Base-by-base conservation (phyloP, 2,797 vertebrate genomes). In the Megalops cyprinoides region DNA sequence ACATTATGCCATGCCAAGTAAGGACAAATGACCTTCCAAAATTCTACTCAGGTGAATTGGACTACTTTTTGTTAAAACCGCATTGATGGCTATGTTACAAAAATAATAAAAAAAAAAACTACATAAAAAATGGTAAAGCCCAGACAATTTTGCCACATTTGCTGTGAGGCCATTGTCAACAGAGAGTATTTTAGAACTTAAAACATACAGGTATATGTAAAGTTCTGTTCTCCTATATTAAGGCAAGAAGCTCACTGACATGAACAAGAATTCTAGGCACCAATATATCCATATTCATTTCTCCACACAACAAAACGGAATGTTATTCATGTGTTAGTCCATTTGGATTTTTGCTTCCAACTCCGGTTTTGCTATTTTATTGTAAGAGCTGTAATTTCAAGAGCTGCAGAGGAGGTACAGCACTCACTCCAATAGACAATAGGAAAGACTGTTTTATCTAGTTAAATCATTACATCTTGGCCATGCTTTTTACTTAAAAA, bases 231-330 rank as follows among this genome's bases (percentile, higher is more conserved):
- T 31, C 14, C 46, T 49, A 14, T 74, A 74, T 74, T 74, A 74
- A 74, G 71, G 71, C 71, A 74, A 49, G 71, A 28, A 23, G 49
- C 25, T 74, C n/a, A 49, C 44, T 74, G 44, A 48, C 25, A 49
- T 49, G 46, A 49, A 74, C 46, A 25, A 44, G n/a, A 48, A 74
- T n/a, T 74, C 71, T 74, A 74, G 71, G 71, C 71, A 74, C 71
- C 71, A 74, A n/a, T 48, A 14, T 49, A 74, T 74, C 23, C 71
- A 42, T 49, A 74, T 28, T n/a, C 37, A 15, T 31, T 28, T 10
- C 44, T 49, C 71, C 25, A 74, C 46, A 44, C 42, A 73, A 73
- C 69, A 73, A 34, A 48, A 20, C 25, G 71, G 71, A 74, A 74
- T 74, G 71, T 74, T 74, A 74, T 74, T 46, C 49, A 42, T 44